Evolutionary conservation across 2,113 vertebrate genomes (phyloP).

Genomic region (Phyllopteryx taeniolatus): DNA sequence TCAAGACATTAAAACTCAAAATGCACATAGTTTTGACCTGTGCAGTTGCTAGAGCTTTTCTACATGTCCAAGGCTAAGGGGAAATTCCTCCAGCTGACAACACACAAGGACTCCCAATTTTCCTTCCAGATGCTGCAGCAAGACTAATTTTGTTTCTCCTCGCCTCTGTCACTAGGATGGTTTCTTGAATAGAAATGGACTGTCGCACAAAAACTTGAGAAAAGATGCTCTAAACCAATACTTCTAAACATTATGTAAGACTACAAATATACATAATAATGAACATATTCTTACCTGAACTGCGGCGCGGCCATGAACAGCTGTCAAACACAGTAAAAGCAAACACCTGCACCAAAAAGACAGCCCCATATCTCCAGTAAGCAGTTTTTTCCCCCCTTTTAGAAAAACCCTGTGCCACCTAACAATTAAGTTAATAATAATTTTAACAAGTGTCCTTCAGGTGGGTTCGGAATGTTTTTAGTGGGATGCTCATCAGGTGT

Average conservation of each 20-base stretch:
- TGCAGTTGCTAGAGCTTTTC: slow-evolving; percentile 17
- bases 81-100: slow-evolving; percentile 50
- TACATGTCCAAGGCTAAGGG: slow-evolving; percentile 32
- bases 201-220: background rate
- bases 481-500: slow-evolving; percentile 60
- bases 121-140: slow-evolving; percentile 24
- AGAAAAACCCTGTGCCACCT: background rate
- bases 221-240: background rate
- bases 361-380: slow-evolving; percentile 44
- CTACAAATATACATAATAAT: background rate
- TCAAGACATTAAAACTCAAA: slow-evolving; percentile 36
- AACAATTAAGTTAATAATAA: background rate
- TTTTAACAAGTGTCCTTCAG: background rate
- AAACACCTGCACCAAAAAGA: slow-evolving; percentile 58
- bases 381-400: background rate
- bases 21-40: slow-evolving; percentile 15
- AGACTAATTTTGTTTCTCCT: background rate
- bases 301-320: slow-evolving; percentile 46
- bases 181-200: slow-evolving; percentile 10
- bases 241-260: background rate
- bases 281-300: slow-evolving; percentile 59
- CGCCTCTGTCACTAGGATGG: background rate
- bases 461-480: background rate
- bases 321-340: slow-evolving; percentile 65
- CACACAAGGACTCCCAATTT: slow-evolving; percentile 29